Evolutionary conservation across 2,113 vertebrate genomes (phyloP).

Genomic region (Ceyx margarethae): DNA sequence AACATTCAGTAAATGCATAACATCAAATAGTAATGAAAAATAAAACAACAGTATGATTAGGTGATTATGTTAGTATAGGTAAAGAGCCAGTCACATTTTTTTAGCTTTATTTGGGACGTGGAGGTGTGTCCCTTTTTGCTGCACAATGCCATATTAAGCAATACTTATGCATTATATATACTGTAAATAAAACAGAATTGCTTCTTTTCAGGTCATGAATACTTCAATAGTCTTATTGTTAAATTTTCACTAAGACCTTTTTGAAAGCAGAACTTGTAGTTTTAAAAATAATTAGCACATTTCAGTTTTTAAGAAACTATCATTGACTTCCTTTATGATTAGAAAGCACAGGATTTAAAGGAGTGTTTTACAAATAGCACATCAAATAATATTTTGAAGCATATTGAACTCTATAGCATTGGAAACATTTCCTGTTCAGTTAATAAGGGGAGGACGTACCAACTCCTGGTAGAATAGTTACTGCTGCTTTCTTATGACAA

Average conservation of each 20-base stretch:
- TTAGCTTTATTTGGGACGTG: background rate
- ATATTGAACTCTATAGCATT: too few species aligned
- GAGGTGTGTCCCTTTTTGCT: background rate
- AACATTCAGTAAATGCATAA: background rate
- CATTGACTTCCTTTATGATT: background rate
- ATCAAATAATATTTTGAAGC: background rate
- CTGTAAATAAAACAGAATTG: background rate
- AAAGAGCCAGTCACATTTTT: slow-evolving; percentile 27
- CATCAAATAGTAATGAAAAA: slow-evolving; percentile 37
- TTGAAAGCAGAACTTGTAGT: background rate
- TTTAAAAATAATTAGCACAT: background rate
- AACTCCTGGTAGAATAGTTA: too few species aligned
- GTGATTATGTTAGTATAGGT: slow-evolving; percentile 7
- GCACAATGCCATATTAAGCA: background rate
- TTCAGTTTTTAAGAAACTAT: background rate
- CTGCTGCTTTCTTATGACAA: too few species aligned
- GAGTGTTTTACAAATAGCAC: background rate
- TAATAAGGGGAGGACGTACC: too few species aligned
- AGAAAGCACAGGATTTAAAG: background rate
- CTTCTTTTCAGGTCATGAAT: slow-evolving; percentile 9
- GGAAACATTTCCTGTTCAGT: too few species aligned
- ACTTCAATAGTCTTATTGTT: background rate
- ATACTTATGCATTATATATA: background rate
- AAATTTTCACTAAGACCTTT: background rate
- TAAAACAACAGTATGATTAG: slow-evolving; percentile 27